These are phyloP conservation scores for Heliconius hermathena DNA, from an alignment of 1,140 invertebrate species.

Conservation along the genomic window DNA sequence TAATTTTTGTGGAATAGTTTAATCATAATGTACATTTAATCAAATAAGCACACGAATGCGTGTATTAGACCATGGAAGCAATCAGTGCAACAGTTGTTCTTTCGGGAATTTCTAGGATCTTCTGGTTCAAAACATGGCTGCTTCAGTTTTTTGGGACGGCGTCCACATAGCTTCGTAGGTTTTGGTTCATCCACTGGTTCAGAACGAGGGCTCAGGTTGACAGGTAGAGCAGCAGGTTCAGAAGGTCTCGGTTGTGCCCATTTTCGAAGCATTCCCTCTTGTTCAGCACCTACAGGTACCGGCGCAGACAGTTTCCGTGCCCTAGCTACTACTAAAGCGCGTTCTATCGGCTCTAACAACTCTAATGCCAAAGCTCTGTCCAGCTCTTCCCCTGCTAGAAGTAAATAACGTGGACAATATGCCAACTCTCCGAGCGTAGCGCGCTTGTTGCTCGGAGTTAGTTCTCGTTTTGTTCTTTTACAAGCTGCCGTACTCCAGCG, in stretches of 20 bases:
- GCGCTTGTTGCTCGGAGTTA: slow-evolving; percentile 84
- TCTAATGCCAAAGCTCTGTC: slow-evolving; percentile 67
- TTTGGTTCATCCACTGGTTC: slow-evolving; percentile 63
- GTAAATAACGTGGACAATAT: slow-evolving; percentile 85
- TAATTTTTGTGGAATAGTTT: slow-evolving; percentile 3
- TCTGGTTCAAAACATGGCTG: slow-evolving; percentile 72
- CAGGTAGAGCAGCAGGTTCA: slow-evolving; percentile 66
- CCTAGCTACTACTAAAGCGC: slow-evolving; percentile 65
- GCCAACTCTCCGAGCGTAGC: slow-evolving; percentile 84
- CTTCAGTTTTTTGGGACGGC: slow-evolving; percentile 65
- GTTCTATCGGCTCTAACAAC: slow-evolving; percentile 71
- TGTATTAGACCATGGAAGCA: slow-evolving; percentile 73
- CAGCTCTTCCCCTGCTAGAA: slow-evolving; percentile 85
- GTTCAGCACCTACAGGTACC: slow-evolving; percentile 69
- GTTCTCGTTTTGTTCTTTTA: slow-evolving; percentile 83
- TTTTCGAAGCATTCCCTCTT: slow-evolving; percentile 66
- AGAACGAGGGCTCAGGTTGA: slow-evolving; percentile 66
- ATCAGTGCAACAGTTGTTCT: slow-evolving; percentile 71
- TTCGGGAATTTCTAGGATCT: slow-evolving; percentile 52
- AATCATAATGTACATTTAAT: slow-evolving; percentile 51
- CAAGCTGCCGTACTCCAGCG: slow-evolving; percentile 87
- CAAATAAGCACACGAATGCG: slow-evolving; percentile 78
- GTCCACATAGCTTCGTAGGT: slow-evolving; percentile 66
- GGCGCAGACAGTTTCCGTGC: slow-evolving; percentile 67
- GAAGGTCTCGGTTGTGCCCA: slow-evolving; percentile 68